phyloP scores from a whole-genome alignment of 2,113 vertebrate species.

The Oophaga pumilio region DNA sequence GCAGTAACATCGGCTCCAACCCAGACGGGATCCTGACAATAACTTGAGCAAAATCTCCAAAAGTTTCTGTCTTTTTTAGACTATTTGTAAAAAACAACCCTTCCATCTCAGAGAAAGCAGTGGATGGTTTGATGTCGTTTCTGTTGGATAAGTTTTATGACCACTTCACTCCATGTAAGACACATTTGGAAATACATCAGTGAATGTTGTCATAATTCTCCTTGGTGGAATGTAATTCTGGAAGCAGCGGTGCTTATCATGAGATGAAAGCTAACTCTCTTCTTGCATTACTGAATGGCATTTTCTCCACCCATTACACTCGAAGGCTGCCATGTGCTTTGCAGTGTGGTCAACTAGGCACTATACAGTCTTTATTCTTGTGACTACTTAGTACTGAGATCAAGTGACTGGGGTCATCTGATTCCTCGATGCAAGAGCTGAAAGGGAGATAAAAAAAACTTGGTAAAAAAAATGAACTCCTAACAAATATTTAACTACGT shows the following conservation, averaged over 20 bases:
- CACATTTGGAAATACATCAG: neutral
- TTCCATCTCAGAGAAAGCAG: neutral
- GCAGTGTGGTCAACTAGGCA: constrained; percentile 61
- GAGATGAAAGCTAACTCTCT: constrained; percentile 9
- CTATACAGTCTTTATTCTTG: constrained; percentile 62
- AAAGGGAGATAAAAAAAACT: neutral
- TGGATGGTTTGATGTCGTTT: too few species aligned
- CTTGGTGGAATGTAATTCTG: neutral
- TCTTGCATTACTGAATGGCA: neutral
- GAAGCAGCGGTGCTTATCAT: neutral
- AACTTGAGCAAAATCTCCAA: neutral
- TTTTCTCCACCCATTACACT: neutral
- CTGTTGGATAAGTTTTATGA: neutral
- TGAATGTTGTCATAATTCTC: neutral
- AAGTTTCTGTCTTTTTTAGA: neutral
- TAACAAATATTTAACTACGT: neutral
- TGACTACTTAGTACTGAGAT: constrained; percentile 66
- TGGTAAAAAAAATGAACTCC: neutral
- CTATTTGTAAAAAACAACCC: neutral
- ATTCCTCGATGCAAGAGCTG: constrained; percentile 59
- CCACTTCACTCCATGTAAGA: neutral
- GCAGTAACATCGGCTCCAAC: too few species aligned
- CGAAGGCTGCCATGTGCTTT: constrained; percentile 45
- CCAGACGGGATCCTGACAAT: too few species aligned
- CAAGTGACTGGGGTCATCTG: constrained; percentile 71